Conservation (phyloP, 2,797 vertebrate genomes). For the Pelochelys cantorii region DNA sequence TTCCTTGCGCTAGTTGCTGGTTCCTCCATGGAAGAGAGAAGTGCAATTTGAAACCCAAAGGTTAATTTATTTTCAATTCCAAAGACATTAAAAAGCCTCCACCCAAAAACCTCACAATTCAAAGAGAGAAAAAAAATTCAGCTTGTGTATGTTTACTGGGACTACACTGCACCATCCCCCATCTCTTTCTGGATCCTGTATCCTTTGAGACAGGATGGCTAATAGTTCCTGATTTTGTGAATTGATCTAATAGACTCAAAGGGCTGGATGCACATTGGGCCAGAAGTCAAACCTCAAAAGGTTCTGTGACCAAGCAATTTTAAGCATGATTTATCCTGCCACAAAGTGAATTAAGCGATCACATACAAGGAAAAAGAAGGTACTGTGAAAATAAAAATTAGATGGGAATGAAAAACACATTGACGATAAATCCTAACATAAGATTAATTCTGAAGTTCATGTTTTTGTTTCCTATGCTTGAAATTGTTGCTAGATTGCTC, state of each 20-base stretch:
- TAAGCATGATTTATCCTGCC: background rate
- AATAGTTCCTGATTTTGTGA: background rate
- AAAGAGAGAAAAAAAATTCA: background rate
- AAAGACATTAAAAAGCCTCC: background rate
- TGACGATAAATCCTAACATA: background rate
- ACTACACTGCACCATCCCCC: background rate
- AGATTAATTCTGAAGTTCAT: slow-evolving; percentile 15
- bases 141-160: background rate
- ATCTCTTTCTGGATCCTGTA: background rate
- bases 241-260: rapidly evolving
- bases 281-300: background rate
- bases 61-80: background rate
- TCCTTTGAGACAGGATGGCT: background rate
- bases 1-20: background rate
- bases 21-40: background rate
- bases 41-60: background rate
- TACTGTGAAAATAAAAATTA: background rate
- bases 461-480: background rate
- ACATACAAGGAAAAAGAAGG: background rate
- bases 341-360: background rate
- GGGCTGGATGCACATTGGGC: background rate
- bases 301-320: background rate
- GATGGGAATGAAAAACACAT: background rate
- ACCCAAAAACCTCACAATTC: background rate
- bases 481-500: slow-evolving; percentile 4